These are phyloP conservation scores for Caenorhabditis latens DNA, from an alignment of 1,140 invertebrate genomes.

Conservation along the genomic window DNA sequence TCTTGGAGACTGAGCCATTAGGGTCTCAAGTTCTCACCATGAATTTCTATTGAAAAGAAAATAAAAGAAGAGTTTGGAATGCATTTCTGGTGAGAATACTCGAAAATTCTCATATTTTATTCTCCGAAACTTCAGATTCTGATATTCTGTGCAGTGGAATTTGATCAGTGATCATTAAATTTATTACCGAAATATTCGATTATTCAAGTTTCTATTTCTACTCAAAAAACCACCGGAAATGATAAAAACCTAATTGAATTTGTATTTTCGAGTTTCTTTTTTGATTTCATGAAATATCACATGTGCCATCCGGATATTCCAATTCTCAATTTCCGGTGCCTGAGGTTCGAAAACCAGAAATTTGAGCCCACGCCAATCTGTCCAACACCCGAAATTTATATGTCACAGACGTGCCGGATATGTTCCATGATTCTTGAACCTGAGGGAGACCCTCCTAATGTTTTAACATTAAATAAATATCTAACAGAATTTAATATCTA, in stretches of 20 bases:
- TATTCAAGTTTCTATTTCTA: neutral
- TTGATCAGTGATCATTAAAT: neutral
- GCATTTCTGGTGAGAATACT: conserved; percentile 5
- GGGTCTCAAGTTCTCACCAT: neutral
- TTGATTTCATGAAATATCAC: neutral
- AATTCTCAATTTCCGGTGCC: conserved; percentile 8
- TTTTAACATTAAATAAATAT: neutral
- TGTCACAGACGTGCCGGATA: neutral
- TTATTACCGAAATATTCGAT: neutral
- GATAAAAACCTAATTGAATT: neutral
- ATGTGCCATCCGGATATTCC: neutral
- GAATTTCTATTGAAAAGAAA: neutral
- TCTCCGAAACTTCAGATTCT: neutral
- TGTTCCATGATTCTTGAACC: conserved; percentile 12
- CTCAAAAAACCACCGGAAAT: neutral
- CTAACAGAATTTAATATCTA: neutral
- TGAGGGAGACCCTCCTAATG: neutral
- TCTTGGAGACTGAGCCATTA: no score
- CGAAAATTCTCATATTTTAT: conserved; percentile 1
- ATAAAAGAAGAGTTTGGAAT: neutral
- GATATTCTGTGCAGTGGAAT: neutral
- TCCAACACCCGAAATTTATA: neutral
- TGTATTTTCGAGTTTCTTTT: neutral
- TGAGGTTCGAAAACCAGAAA: conserved; percentile 21
- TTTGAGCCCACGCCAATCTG: conserved; percentile 3